phyloP scores from a whole-genome alignment of 2,113 vertebrate genomes.

The Chunga burmeisteri region DNA sequence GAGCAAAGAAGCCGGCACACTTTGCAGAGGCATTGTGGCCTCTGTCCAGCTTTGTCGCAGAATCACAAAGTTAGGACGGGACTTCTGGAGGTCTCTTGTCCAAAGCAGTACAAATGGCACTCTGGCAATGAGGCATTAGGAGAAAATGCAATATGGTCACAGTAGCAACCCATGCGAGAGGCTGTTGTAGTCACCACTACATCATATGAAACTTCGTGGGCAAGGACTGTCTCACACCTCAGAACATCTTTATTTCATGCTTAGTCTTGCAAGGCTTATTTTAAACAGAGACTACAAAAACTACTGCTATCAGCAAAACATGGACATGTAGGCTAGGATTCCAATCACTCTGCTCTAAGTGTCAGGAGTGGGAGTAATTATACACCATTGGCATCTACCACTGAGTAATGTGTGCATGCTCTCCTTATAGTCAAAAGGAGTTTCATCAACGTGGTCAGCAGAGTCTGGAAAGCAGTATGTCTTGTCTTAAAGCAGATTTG shows the following conservation, averaged over 20 bases:
- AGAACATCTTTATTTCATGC: background rate
- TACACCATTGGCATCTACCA: rapidly evolving
- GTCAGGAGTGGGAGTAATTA: background rate
- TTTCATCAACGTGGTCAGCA: rapidly evolving
- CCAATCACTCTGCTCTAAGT: background rate
- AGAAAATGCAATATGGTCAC: background rate
- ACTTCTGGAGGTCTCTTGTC: background rate
- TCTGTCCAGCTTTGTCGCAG: background rate
- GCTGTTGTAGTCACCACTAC: background rate
- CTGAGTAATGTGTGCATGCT: background rate
- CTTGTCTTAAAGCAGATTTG: background rate
- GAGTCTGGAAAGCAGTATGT: background rate
- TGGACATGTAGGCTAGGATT: background rate
- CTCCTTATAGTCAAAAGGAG: background rate
- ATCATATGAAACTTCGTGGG: background rate
- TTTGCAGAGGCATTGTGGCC: background rate
- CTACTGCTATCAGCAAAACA: background rate
- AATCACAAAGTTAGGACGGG: background rate
- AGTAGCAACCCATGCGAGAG: background rate
- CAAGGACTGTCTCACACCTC: background rate
- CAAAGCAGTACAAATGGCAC: background rate
- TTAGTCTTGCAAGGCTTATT: background rate
- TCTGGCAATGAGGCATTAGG: background rate
- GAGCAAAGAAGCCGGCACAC: background rate
- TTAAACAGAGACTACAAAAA: background rate